These are phyloP conservation scores for Diadegma fenestrale DNA, from an alignment of 2,888 invertebrate genomes.

Conservation along the genomic window DNA sequence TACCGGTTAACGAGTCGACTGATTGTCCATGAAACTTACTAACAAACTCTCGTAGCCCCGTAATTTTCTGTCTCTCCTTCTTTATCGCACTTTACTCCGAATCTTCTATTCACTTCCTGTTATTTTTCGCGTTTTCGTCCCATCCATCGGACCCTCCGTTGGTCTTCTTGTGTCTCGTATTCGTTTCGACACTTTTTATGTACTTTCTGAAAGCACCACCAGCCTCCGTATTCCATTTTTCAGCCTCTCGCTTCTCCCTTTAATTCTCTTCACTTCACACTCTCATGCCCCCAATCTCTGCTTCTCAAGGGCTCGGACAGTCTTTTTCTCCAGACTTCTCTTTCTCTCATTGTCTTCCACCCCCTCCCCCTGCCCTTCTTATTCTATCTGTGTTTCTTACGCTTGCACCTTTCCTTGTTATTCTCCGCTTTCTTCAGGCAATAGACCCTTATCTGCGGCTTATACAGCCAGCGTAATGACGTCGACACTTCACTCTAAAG, in stretches of 20 bases:
- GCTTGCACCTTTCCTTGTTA: slow-evolving; percentile 40
- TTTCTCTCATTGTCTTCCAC: slow-evolving; percentile 7
- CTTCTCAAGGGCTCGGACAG: slow-evolving; percentile 23
- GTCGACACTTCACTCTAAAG: slow-evolving; percentile 31
- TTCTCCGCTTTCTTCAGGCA: slow-evolving; percentile 45
- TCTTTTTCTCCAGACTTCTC: slow-evolving; percentile 10
- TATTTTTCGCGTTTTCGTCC: slow-evolving; percentile 70
- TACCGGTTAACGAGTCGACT: slow-evolving; percentile 80
- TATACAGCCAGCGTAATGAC: slow-evolving; percentile 44
- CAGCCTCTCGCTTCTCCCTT: slow-evolving; percentile 35
- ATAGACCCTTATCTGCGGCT: slow-evolving; percentile 71
- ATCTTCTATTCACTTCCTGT: slow-evolving; percentile 23
- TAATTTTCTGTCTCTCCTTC: slow-evolving; percentile 32
- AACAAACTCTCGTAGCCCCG: slow-evolving; percentile 75
- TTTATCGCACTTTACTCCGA: slow-evolving; percentile 2
- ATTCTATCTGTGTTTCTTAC: slow-evolving; percentile 1
- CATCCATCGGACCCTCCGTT: slow-evolving; percentile 12
- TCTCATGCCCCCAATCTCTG: slow-evolving; percentile 53
- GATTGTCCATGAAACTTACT: slow-evolving; percentile 81
- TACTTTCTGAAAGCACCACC: slow-evolving; percentile 31
- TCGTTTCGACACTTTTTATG: slow-evolving; percentile 20
- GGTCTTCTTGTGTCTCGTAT: slow-evolving; percentile 42
- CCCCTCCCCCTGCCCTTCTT: neutral
- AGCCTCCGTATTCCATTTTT: slow-evolving; percentile 29
- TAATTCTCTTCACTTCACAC: slow-evolving; percentile 62